A percentile compares a stretch with the other conserved stretches of the same genome.
phyloP scores from a whole-genome alignment of 64 coral and sea anemone genomes.

The Exaiptasia diaphana region DNA sequence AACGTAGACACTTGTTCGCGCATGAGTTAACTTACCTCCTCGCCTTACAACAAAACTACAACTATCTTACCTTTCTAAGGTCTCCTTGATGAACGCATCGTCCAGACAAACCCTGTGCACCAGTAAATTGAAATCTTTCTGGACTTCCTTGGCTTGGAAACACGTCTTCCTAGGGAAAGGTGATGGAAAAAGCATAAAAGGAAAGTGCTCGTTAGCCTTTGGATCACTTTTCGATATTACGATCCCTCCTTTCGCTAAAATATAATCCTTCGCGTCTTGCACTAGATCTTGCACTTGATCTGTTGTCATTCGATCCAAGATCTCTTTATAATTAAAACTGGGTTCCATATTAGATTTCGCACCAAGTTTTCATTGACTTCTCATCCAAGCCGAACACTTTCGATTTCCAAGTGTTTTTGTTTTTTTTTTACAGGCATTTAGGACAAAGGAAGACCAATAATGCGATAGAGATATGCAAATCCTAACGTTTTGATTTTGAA shows the following conservation, averaged over 20 bases:
- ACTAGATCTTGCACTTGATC: not conserved
- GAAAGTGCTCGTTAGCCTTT: constrained; percentile 13
- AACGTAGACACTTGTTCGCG: too few species aligned
- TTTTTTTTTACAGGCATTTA: too few species aligned
- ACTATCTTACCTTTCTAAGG: constrained; percentile 37
- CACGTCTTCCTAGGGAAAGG: constrained; percentile 58
- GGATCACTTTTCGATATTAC: not conserved
- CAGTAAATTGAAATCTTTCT: constrained; percentile 68
- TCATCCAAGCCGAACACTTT: too few species aligned
- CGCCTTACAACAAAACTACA: not conserved
- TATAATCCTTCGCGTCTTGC: not conserved
- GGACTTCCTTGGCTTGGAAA: constrained; percentile 48
- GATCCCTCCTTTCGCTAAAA: not conserved
- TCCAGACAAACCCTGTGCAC: constrained; percentile 77
- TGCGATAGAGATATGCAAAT: too few species aligned
- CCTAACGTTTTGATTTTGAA: too few species aligned
- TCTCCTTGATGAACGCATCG: constrained; percentile 61
- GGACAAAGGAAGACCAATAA: too few species aligned
- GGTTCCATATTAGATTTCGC: too few species aligned
- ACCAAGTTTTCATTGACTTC: too few species aligned
- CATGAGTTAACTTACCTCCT: too few species aligned
- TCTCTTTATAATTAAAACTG: too few species aligned
- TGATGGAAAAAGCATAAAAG: constrained; percentile 62
- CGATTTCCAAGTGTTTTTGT: too few species aligned
- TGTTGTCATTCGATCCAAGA: not conserved